Evolutionary conservation across 2,797 vertebrate genomes (phyloP).

Genomic region (Myripristis murdjan): DNA sequence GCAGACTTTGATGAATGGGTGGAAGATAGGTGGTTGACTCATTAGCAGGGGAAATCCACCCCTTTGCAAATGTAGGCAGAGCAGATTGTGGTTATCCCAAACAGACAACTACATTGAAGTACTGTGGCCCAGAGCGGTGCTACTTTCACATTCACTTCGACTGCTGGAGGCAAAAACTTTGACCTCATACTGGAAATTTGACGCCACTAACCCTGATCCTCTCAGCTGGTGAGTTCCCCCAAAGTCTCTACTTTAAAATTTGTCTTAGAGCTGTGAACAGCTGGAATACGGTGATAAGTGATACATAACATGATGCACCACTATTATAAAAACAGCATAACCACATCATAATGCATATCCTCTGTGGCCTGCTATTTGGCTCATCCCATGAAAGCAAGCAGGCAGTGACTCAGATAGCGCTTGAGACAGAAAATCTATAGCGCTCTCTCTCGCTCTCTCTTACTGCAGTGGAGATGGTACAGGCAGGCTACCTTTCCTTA

Average conservation of each 20-base stretch:
- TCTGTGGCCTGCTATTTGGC: conserved; percentile 53
- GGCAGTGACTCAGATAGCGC: conserved; percentile 57
- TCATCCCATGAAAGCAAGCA: conserved; percentile 67
- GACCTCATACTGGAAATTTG: conserved; percentile 66
- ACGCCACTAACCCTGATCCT: conserved; percentile 51
- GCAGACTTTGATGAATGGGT: conserved; percentile 70
- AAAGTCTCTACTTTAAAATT: conserved; percentile 60
- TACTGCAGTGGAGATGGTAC: conserved; percentile 48
- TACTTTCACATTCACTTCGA: conserved; percentile 36
- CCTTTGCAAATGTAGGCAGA: conserved; percentile 55
- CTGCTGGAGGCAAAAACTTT: conserved; percentile 45
- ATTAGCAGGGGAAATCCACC: conserved; percentile 79
- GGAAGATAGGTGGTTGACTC: conserved; percentile 62
- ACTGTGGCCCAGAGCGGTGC: conserved; percentile 12
- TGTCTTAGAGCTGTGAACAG: conserved; percentile 44
- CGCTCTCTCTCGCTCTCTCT: conserved; percentile 26
- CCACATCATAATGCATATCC: conserved; percentile 67
- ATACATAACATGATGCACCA: conserved; percentile 54
- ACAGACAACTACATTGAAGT: conserved; percentile 43
- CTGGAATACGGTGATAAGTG: conserved; percentile 66
- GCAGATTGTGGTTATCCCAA: conserved; percentile 42
- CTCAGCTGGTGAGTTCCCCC: conserved; percentile 61
- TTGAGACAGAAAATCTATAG: conserved; percentile 77
- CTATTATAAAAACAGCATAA: conserved; percentile 66
- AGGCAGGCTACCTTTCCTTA: conserved; percentile 49